Percentiles rank a stretch among this genome's conserved stretches.
Conservation (phyloP, 2,888 invertebrate species). For the Boloria euphrosyne region DNA sequence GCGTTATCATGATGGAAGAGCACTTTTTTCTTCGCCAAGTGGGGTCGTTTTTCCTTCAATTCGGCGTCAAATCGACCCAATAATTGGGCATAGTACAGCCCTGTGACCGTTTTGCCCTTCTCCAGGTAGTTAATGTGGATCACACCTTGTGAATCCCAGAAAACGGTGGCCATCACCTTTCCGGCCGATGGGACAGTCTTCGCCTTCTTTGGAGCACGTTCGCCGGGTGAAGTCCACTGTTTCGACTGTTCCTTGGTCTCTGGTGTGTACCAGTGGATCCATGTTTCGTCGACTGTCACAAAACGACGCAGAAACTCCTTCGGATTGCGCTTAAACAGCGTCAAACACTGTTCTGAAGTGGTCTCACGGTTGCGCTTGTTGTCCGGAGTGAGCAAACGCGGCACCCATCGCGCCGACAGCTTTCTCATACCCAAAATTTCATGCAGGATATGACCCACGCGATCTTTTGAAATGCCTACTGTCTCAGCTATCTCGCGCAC, state of each 20-base stretch:
- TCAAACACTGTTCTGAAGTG: conserved; percentile 40
- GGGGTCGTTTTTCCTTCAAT: conserved; percentile 42
- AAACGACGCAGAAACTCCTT: conserved; percentile 46
- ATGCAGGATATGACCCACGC: no score
- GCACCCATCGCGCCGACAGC: conserved; percentile 52
- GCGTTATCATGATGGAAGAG: conserved; percentile 40
- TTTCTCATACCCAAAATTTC: conserved; percentile 46
- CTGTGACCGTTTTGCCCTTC: conserved; percentile 44
- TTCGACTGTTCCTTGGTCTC: conserved; percentile 39
- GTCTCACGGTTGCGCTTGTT: conserved; percentile 42
- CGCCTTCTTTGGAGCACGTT: conserved; percentile 32
- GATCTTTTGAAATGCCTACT: no score
- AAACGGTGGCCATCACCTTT: conserved; percentile 44
- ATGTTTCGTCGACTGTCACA: conserved; percentile 50
- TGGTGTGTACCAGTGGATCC: conserved; percentile 49
- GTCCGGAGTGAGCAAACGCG: conserved; percentile 49
- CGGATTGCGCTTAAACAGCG: conserved; percentile 48
- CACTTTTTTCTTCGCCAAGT: conserved; percentile 44
- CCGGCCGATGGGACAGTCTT: conserved; percentile 38
- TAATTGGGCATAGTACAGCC: conserved; percentile 43
- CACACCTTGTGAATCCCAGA: conserved; percentile 43
- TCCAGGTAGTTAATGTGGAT: conserved; percentile 42
- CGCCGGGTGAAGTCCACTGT: conserved; percentile 38
- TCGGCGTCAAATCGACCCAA: conserved; percentile 41
- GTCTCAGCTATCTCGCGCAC: no score